Evolutionary conservation across 2,113 vertebrate species (phyloP).

Genomic region (Peucedramus taeniatus): DNA sequence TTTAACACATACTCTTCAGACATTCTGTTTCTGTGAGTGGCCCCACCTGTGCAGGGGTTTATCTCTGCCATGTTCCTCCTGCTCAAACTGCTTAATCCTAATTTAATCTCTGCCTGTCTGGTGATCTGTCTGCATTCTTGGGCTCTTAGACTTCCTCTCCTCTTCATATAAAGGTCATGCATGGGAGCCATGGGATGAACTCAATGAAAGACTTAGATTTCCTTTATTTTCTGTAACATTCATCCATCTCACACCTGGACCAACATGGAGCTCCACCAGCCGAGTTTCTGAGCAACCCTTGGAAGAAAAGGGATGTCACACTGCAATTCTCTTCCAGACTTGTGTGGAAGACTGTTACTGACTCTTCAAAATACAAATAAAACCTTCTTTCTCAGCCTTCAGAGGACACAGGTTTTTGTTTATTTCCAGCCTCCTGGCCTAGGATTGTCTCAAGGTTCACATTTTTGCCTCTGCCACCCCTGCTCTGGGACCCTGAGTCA

Average conservation of each 20-base stretch:
- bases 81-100: background rate
- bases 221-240: background rate
- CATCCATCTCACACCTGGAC: background rate
- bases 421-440: background rate
- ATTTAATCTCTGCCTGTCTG: background rate
- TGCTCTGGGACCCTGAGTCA: background rate
- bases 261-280: background rate
- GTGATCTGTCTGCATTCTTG: background rate
- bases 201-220: background rate
- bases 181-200: background rate
- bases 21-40: background rate
- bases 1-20: background rate
- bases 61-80: background rate
- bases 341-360: background rate
- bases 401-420: background rate
- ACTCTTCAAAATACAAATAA: background rate
- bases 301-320: background rate
- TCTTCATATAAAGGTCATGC: background rate
- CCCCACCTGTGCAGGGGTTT: background rate
- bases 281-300: accelerated
- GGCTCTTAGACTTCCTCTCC: background rate
- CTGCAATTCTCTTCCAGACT: background rate
- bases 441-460: background rate
- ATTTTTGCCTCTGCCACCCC: background rate
- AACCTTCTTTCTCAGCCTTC: background rate